These are phyloP conservation scores for Simalia tracyae DNA, from an alignment of 2,797 vertebrate genomes.

Conservation along the genomic window DNA sequence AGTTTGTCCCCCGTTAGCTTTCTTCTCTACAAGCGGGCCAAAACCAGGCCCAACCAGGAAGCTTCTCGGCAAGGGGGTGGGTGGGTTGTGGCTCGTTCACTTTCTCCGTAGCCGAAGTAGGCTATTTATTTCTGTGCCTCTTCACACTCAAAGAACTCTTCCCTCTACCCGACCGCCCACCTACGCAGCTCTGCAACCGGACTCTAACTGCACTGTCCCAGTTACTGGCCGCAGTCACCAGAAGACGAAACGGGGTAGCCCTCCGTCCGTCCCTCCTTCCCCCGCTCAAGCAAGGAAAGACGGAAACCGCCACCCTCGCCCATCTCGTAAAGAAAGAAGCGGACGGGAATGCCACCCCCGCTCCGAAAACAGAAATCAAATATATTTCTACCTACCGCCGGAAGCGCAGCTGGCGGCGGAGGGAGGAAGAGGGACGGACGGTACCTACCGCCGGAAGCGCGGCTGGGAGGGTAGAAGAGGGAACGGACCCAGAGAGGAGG, in stretches of 20 bases:
- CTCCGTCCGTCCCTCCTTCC: background rate
- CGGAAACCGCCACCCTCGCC: background rate
- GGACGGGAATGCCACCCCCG: background rate
- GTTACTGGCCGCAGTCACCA: background rate
- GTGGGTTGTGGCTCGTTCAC: background rate
- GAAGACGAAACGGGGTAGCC: background rate
- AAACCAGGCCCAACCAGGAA: background rate
- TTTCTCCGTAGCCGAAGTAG: background rate
- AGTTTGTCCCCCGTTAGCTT: background rate
- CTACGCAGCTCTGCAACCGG: background rate
- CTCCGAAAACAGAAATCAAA: background rate
- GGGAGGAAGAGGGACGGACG: constrained; percentile 9
- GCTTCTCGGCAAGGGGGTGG: background rate
- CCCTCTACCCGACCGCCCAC: background rate
- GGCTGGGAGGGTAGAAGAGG: background rate
- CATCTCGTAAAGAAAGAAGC: background rate
- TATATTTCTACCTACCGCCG: constrained; percentile 13
- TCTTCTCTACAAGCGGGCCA: background rate
- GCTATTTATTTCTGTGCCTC: background rate
- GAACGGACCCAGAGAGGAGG: background rate
- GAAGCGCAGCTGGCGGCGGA: constrained; percentile 1
- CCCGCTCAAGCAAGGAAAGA: background rate
- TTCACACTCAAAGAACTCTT: no score
- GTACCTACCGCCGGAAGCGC: constrained; percentile 19
- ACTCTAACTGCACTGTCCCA: background rate